Percentiles rank a stretch among this genome's conserved stretches.
phyloP scores from a whole-genome alignment of 2,797 vertebrate species.

The Lagocephalus sceleratus region DNA sequence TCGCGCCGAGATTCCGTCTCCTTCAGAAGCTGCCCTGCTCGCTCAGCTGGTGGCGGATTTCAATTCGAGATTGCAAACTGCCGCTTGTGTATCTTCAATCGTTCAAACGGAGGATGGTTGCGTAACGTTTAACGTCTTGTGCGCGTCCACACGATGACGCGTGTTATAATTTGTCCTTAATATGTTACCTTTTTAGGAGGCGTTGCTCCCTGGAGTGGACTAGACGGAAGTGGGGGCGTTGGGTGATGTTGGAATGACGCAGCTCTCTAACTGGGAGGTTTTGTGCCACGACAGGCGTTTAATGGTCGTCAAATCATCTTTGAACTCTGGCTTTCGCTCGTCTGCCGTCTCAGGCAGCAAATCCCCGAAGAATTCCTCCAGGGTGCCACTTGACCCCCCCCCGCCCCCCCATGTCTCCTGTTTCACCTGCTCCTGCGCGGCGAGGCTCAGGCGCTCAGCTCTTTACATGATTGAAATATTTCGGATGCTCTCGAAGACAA shows the following conservation, averaged over 20 bases:
- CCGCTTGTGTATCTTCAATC: no score
- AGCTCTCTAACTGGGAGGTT: not conserved
- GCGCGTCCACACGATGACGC: no score
- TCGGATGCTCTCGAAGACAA: conserved; percentile 53
- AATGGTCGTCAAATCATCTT: not conserved
- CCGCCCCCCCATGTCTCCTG: conserved; percentile 34
- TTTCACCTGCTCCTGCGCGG: conserved; percentile 40
- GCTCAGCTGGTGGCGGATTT: no score
- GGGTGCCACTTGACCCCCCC: conserved; percentile 2
- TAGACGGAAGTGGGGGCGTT: no score
- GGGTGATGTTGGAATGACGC: no score
- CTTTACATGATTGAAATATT: conserved; percentile 64
- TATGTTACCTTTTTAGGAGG: no score
- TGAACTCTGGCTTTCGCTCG: not conserved
- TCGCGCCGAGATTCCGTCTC: conserved; percentile 7
- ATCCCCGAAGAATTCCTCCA: conserved; percentile 10
- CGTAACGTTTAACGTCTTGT: no score
- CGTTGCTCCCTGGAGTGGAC: no score
- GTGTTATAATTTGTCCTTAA: no score
- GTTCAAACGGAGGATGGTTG: no score
- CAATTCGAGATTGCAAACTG: no score
- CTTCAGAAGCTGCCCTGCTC: conserved; percentile 14
- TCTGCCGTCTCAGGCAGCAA: conserved; percentile 21
- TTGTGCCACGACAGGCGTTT: no score
- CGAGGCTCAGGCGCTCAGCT: conserved; percentile 22